Evolutionary conservation across 2,888 invertebrate species (phyloP).

Genomic region (Mesochorus sp.): DNA sequence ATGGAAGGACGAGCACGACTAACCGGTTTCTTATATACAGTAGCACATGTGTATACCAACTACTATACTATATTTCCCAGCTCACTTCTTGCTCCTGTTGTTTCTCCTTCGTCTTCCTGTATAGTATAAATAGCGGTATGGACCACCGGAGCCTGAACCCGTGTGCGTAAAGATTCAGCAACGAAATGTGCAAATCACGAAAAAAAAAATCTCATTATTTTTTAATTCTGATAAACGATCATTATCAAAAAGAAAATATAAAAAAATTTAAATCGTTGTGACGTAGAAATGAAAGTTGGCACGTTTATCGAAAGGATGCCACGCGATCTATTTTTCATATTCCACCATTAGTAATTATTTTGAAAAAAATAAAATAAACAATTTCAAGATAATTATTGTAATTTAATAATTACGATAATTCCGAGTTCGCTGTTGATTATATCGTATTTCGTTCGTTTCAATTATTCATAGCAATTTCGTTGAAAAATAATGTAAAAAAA

Average conservation of each 20-base stretch:
- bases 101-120: slow-evolving; percentile 48
- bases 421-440: no score
- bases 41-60: slow-evolving; percentile 52
- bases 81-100: slow-evolving; percentile 7
- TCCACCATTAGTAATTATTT: no score
- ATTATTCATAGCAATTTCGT: no score
- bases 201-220: neutral
- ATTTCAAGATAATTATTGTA: no score
- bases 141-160: slow-evolving; percentile 25
- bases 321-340: no score
- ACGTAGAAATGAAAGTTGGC: no score
- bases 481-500: no score
- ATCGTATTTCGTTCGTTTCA: no score
- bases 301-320: no score
- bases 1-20: slow-evolving; percentile 53
- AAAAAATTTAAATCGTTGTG: neutral
- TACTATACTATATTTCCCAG: slow-evolving; percentile 40
- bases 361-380: no score
- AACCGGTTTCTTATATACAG: slow-evolving; percentile 56
- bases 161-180: slow-evolving; percentile 15
- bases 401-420: no score
- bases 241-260: no score
- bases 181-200: neutral
- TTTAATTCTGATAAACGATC: neutral
- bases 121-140: slow-evolving; percentile 49